Percentiles rank a stretch among this genome's conserved stretches.
phyloP scores from a whole-genome alignment of 2,113 vertebrate genomes.

The Aptenodytes forsteri region DNA sequence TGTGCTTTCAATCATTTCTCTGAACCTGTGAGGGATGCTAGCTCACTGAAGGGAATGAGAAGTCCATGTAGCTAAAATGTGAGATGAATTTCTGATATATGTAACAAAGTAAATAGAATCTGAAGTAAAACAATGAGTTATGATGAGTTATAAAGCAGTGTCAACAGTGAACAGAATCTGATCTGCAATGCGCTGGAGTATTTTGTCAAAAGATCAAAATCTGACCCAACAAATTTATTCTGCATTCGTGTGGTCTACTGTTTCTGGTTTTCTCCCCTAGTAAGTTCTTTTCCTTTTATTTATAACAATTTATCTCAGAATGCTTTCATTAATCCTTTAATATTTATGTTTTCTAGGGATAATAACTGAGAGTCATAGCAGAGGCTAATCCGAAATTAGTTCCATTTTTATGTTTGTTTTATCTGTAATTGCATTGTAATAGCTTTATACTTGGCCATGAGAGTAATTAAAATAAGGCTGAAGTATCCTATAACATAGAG shows the following conservation, averaged over 20 bases:
- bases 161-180: not conserved
- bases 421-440: conserved; percentile 23
- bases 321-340: conserved; percentile 13
- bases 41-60: not conserved
- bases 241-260: not conserved
- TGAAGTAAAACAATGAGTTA: not conserved
- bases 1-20: not conserved
- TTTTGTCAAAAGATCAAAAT: not conserved
- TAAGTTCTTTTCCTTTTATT: not conserved
- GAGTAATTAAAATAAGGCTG: conserved; percentile 17
- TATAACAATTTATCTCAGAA: conserved; percentile 21
- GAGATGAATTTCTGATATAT: not conserved
- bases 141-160: not conserved
- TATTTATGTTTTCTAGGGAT: conserved; percentile 33
- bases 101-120: not conserved
- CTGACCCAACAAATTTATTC: not conserved
- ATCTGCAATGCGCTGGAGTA: not conserved
- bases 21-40: not conserved
- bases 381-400: conserved; percentile 36
- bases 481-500: not conserved
- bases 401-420: conserved; percentile 22
- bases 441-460: not conserved
- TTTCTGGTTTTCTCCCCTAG: not conserved
- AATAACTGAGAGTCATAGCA: conserved; percentile 1
- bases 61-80: not conserved